Evolutionary conservation across 53 echinoderm and acorn worm species (phyloP), one percentile per base, ranked within the genome.

Genomic region (Temnopleurus reevesii): DNA sequence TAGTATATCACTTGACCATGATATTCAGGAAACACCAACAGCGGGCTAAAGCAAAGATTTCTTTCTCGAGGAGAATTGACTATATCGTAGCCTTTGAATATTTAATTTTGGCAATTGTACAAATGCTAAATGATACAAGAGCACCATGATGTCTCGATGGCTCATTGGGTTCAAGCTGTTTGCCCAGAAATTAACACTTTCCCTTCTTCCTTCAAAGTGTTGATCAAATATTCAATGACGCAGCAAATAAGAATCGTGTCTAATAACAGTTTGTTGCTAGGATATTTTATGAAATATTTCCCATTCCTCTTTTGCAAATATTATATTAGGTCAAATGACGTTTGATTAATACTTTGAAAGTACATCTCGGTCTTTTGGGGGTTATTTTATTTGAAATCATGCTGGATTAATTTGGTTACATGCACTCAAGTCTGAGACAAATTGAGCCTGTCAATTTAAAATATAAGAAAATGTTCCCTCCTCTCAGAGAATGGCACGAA

Each of bases 141-240:
- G 41, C 41, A 34, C 2, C 28, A 71, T 71, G 71, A 71, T 71
- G 41, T 71, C 49, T 49, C 71, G 36, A 17, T 71, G 41, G 36
- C 41, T 38, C 38, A 71, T 71, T 23, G n/a, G 1, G 23, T 71
- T 41, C 33, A 21, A 38, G 21, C 43, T 41, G 71, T 21, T 41
- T 21, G 7, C 43, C 71, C 19, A 41, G 71, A 71, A 71, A 71
- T 71, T 71, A 71, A 71, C 7, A 8, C 41, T 71, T 71, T 71
- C 71, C 71, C 41, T 71, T 43, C 71, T 71, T 41, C 71, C 43
- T 38, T 38, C 71, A 71, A n/a, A 71, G 71, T 71, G 43, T n/a
- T 41, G 21, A 41, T 38, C 71, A 38, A 71, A 41, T 71, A 21
- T n/a, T 71, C 71, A n/a, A 23, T 71, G 71, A 71, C 71, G 41